Percentiles rank a stretch among this genome's conserved stretches.
Evolutionary conservation across 2,797 vertebrate genomes (phyloP).

Genomic region (Eulemur rubriventer): DNA sequence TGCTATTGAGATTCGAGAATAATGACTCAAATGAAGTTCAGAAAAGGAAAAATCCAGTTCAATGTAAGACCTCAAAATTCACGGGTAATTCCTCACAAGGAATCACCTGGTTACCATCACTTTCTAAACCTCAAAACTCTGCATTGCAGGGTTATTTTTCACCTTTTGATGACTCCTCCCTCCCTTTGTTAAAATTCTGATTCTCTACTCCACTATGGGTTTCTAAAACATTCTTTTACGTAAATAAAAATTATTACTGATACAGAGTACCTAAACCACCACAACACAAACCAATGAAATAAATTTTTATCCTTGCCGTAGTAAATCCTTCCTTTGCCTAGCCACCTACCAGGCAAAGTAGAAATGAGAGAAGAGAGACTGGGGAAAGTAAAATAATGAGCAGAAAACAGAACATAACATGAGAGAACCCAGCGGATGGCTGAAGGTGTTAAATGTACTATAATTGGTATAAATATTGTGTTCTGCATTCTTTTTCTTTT

Average conservation of each 20-base stretch:
- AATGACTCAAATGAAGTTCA: neutral
- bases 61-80: neutral
- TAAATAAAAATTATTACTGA: neutral
- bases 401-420: neutral
- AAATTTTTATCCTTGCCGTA: neutral
- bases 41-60: neutral
- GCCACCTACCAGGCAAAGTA: neutral
- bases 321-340: neutral
- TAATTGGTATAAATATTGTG: slow-evolving; percentile 79
- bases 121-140: neutral
- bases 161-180: neutral
- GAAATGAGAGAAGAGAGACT: neutral
- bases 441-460: slow-evolving; percentile 58
- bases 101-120: neutral
- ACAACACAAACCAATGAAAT: neutral
- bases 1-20: neutral
- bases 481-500: slow-evolving; percentile 60
- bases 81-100: neutral
- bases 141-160: neutral
- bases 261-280: neutral
- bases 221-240: neutral
- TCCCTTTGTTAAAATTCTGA: neutral
- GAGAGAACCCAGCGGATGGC: slow-evolving; percentile 27
- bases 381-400: neutral
- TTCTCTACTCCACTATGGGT: neutral